Evolutionary conservation across 2,888 invertebrate species (phyloP), one percentile per base, ranked within the genome.

Genomic region (Yponomeuta plumbellus): DNA sequence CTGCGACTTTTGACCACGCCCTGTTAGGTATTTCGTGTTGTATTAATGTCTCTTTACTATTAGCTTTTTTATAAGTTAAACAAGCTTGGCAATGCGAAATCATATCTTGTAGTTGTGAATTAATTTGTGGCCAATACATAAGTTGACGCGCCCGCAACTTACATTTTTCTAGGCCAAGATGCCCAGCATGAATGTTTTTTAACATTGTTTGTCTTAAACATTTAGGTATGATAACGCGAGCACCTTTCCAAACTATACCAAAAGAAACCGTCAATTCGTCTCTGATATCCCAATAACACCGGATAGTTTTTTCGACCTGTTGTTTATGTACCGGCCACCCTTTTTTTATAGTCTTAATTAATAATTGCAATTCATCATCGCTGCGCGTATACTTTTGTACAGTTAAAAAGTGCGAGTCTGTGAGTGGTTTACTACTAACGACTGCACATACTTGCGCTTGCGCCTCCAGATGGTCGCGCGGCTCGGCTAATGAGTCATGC

Each of bases 61-160:
- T 21, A 21, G 6, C 8, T 22, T 22, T 61, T 13, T 13, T 22
- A 61, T 22, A 11, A 11, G 23, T 61, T 11, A 61, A 4, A 8
- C 21, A 61, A 11, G 61, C 13, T 4, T 61, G 21, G 13, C 61
- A 21, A 13, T 11, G 5, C 5, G 61, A 61, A 6, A 61, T 6
- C 11, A 10, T 10, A 22, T 21, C 61, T 11, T 61, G n/a, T 11
- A 61, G 61, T 22, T 73, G 69, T 11, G 67, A 57, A 21, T 65
- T 69, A 17, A 72, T 69, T 61, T 69, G 67, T 3, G 73, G 73
- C 72, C 72, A 72, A 68, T 66, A 73, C 61, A 71, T 68, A 39
- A 68, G 66, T 66, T 71, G 71, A 8, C 69, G 23, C 1, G 71
- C 69, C 20, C 70, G 65, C 26, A 71, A 57, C 56, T 69, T 69